Percentiles rank a stretch among this genome's conserved stretches.
phyloP scores from a whole-genome alignment of 2,113 vertebrate species.

The Callipepla californica region DNA sequence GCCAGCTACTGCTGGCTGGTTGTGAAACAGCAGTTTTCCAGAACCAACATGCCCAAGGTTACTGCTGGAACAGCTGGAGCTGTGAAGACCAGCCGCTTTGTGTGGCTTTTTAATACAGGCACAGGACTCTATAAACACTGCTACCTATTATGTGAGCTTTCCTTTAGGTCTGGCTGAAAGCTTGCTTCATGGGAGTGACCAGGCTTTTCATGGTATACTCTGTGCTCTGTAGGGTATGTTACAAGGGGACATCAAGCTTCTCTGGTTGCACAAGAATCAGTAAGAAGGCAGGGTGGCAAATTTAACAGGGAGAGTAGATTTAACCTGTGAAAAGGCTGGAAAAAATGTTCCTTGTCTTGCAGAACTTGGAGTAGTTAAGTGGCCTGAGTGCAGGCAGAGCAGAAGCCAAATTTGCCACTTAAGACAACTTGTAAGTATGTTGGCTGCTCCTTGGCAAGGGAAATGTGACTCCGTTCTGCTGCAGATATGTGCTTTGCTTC shows the following conservation, averaged over 20 bases:
- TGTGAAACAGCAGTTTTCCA: background rate
- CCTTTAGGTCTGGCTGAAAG: background rate
- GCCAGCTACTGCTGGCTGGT: rapidly evolving
- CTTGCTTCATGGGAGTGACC: rapidly evolving
- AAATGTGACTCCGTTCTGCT: background rate
- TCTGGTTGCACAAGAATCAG: rapidly evolving
- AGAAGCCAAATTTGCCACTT: background rate
- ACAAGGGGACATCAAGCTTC: rapidly evolving
- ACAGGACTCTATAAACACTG: rapidly evolving
- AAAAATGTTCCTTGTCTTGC: background rate
- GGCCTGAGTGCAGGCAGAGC: background rate
- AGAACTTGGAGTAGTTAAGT: background rate
- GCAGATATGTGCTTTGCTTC: rapidly evolving
- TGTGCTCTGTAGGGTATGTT: background rate
- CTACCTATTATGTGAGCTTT: rapidly evolving
- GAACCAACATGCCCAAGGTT: rapidly evolving
- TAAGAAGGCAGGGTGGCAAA: background rate
- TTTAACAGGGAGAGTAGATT: background rate
- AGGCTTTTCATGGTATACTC: rapidly evolving
- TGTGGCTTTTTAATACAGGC: background rate
- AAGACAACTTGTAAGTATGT: background rate
- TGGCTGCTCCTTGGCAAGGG: background rate
- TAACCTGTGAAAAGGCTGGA: background rate
- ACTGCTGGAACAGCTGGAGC: background rate
- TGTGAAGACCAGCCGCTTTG: rapidly evolving